Evolutionary conservation across 2,888 invertebrate genomes (phyloP), one percentile per base, ranked within the genome.

Genomic region (Ophion ellenae): DNA sequence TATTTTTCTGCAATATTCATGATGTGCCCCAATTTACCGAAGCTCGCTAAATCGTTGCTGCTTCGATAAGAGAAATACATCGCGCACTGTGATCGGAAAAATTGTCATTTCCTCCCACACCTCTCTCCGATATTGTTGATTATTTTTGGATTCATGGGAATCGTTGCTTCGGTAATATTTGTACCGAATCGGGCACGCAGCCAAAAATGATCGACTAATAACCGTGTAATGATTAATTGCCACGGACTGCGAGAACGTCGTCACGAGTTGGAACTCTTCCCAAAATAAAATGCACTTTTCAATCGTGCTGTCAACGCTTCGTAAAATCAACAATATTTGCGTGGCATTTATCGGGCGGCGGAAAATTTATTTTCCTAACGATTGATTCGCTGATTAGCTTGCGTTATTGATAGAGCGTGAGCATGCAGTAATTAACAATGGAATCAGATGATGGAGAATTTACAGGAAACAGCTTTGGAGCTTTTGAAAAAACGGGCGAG

Each of bases 171-270:
- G 36, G 5, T 20, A 32, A 17, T 66, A 20, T 66, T 28, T 17
- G 45, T 61, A 47, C 20, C 75, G 40, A 66, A 82, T 79, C 75
- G 75, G 79, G 78, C 82, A 66, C 45, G 32, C 24, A 47, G 81
- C 79, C 85, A 82, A 79, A 64, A 45, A 76, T 32, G 63, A 59
- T 59, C 57, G 70, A 63, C 85, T 70, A 78, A 82, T 75, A 75
- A 78, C 69, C 70, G 47, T 64, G 45, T 82, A 71, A 79, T 75
- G 82, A 85, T 82, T 75, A 75, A 85, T 85, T 32, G 66, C 45
- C 53, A 61, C 73, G 66, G 70, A 47, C 24, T 3, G 59, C 36
- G 71, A 71, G 40, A 24, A 45, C 70, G 45, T 24, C 59, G 64
- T 20, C 36, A n/a, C 61, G 61, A 64, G 61, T 61, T 61, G 20